Evolutionary conservation across 2,888 invertebrate genomes (phyloP), one percentile per base, ranked within the genome.

Genomic region (Augiades crinisus): DNA sequence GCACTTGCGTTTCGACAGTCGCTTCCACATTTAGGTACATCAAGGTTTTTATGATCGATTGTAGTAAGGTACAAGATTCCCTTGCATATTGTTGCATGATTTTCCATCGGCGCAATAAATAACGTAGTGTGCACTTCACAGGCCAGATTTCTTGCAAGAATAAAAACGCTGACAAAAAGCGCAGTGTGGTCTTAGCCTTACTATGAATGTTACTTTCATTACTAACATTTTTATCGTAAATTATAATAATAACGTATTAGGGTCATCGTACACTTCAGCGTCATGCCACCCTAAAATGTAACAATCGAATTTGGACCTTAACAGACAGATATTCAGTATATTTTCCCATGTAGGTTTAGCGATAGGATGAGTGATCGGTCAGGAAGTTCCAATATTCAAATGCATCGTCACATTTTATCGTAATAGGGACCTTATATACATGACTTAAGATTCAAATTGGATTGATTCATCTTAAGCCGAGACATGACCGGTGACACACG

Each of bases 171-270:
- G 8, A n/a, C 1, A 5, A 22, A 6, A 6, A 24, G 10, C 10
- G 10, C 10, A n/a, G 8, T 27, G 10, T 4, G 27, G 27, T n/a
- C 27, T 27, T 27, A 27, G 27, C 3, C 47, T 19, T 27, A 14
- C 13, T 19, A 7, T 19, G 19, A 2, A 14, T 27, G 10, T 37
- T 27, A 19, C 17, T 47, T 31, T 21, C 5, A 14, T 47, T 30
- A 38, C 30, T 37, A 38, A 19, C 19, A 37, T 22, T 27, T 36
- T 24, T 14, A 31, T 22, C 10, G 12, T 46, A 21, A 47, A 21
- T 27, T 21, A n/a, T 47, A 17, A 13, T 27, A 27, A 47, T n/a
- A n/a, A n/a, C n/a, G n/a, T n/a, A n/a, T n/a, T n/a, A 46, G 45
- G 36, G 33, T 24, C 33, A 12, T 45, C 33, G 10, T 22, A 33